Conservation (phyloP, 2,113 vertebrate genomes). For the Perca schrenkii region DNA sequence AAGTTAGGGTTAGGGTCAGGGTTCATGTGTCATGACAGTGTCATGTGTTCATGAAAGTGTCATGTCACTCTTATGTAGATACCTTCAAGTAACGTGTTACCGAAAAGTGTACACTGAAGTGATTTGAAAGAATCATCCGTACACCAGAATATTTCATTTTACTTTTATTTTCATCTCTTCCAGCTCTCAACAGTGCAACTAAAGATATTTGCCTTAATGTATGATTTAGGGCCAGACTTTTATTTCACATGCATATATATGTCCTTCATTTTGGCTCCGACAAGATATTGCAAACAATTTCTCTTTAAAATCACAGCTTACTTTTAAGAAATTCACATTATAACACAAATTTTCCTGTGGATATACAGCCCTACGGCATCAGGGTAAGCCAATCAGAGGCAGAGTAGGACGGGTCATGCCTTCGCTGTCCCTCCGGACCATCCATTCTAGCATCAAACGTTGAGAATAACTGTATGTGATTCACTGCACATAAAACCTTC, state of each 20-base stretch:
- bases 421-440: no score
- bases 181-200: background rate
- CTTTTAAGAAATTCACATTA: background rate
- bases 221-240: background rate
- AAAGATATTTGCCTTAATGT: background rate
- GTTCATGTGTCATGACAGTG: no score
- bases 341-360: background rate
- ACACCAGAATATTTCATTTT: background rate
- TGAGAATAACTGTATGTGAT: background rate
- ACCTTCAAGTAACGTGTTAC: no score
- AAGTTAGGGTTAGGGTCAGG: no score
- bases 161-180: background rate
- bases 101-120: background rate
- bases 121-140: background rate
- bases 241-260: background rate
- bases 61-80: no score
- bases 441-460: no score
- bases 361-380: background rate
- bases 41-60: no score
- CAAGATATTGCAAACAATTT: background rate
- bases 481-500: background rate
- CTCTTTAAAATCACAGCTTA: background rate
- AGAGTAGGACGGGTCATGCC: no score
- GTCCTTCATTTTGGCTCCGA: background rate
- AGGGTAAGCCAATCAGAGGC: no score